These are phyloP conservation scores for Dorcus parallelipipedus DNA, from an alignment of 2,888 invertebrate genomes.

Conservation along the genomic window DNA sequence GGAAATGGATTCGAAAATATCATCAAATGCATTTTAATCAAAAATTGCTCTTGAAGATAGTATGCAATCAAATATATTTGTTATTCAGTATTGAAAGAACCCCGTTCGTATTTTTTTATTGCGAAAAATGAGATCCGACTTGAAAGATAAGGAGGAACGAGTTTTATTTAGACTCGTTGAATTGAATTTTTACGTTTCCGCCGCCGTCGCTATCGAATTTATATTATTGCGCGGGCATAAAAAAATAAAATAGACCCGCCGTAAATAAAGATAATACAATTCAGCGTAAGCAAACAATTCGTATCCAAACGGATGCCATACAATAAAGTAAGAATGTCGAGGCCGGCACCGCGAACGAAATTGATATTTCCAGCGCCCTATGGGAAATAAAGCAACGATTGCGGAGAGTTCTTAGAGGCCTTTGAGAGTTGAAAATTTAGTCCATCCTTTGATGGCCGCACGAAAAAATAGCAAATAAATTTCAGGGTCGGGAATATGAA, in stretches of 20 bases:
- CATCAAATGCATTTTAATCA: too few relatives aligned
- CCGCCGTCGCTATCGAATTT: background rate
- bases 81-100: too few relatives aligned
- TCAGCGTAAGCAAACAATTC: background rate
- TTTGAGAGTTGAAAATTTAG: conserved; percentile 17
- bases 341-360: background rate
- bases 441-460: conserved; percentile 9
- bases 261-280: background rate
- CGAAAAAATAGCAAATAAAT: too few relatives aligned
- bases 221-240: background rate
- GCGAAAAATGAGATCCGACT: too few relatives aligned
- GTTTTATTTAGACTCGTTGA: too few relatives aligned
- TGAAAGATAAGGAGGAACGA: too few relatives aligned
- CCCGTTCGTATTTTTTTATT: too few relatives aligned
- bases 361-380: background rate
- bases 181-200: too few relatives aligned
- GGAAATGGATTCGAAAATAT: too few relatives aligned
- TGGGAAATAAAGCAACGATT: background rate
- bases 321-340: background rate
- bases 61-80: too few relatives aligned
- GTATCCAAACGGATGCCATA: background rate
- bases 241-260: background rate
- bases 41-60: too few relatives aligned
- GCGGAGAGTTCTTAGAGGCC: conserved; percentile 1
- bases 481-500: too few relatives aligned